Conservation (phyloP, 1,140 invertebrate genomes). For the Helicoverpa armigera region DNA sequence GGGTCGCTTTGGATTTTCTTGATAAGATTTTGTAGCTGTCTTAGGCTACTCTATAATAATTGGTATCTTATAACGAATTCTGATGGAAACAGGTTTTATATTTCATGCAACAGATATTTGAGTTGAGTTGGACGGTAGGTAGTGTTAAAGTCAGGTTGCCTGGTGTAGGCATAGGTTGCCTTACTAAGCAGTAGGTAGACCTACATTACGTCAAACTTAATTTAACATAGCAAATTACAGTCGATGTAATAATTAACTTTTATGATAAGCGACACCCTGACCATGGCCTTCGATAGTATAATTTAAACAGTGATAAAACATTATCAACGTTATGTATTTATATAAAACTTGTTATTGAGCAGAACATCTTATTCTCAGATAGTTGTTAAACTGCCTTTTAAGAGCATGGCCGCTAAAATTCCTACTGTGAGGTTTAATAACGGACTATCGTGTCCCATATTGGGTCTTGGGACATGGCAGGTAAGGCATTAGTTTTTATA, state of each 20-base stretch:
- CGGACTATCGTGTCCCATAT: slow-evolving; percentile 54
- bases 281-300: slow-evolving; percentile 2
- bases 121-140: no score
- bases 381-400: not conserved
- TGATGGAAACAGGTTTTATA: no score
- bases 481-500: slow-evolving; percentile 48
- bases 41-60: no score
- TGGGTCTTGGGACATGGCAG: slow-evolving; percentile 60
- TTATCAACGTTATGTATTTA: not conserved
- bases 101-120: no score
- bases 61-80: no score
- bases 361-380: not conserved
- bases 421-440: slow-evolving; percentile 56
- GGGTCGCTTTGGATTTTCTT: slow-evolving; percentile 13
- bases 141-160: no score
- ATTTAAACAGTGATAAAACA: slow-evolving; percentile 19
- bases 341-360: not conserved
- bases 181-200: no score
- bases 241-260: no score
- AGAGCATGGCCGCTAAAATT: slow-evolving; percentile 11
- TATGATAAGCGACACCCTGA: not conserved
- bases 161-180: no score
- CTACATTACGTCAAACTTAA: no score
- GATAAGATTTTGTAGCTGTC: not conserved
- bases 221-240: no score